A percentile compares a stretch with the other conserved stretches of the same genome.
These are phyloP conservation scores for Drosophila cognata DNA, from an alignment of 2,888 invertebrate genomes.

Conservation along the genomic window DNA sequence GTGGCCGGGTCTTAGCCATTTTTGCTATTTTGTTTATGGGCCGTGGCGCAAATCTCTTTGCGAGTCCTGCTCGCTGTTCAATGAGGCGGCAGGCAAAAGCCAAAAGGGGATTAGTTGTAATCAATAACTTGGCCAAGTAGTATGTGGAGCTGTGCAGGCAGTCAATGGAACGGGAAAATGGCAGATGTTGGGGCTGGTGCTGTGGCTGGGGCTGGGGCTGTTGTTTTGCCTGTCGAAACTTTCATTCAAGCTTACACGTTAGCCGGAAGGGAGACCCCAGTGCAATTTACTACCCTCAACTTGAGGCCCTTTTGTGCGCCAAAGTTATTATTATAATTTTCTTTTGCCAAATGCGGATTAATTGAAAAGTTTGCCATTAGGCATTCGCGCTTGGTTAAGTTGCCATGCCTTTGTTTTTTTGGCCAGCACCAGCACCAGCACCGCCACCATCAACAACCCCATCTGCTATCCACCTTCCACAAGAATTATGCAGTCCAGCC, in stretches of 20 bases:
- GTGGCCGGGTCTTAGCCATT: conserved; percentile 52
- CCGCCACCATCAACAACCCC: background rate
- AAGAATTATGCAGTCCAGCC: background rate
- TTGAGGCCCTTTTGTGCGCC: conserved; percentile 28
- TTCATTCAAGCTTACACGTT: conserved; percentile 53
- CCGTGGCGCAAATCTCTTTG: conserved; percentile 66
- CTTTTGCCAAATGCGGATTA: conserved; percentile 73
- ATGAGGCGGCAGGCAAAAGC: conserved; percentile 80
- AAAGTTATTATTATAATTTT: conserved; percentile 77
- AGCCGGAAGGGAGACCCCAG: conserved; percentile 4
- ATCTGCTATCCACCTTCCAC: background rate
- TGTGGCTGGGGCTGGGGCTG: conserved; percentile 23
- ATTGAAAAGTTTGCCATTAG: conserved; percentile 80
- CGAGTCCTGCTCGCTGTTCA: conserved; percentile 59
- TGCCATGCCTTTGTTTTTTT: conserved; percentile 48
- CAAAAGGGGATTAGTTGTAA: conserved; percentile 80
- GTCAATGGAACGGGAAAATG: too few relatives aligned
- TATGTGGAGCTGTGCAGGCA: conserved; percentile 26
- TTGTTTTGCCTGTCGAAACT: conserved; percentile 73
- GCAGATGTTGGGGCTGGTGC: background rate
- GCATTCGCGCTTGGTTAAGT: conserved; percentile 75
- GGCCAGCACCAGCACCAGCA: background rate
- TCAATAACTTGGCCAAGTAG: conserved; percentile 74
- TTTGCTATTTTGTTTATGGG: conserved; percentile 74
- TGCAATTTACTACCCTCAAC: conserved; percentile 16